Evolutionary conservation across 2,888 invertebrate genomes (phyloP), one percentile per base, ranked within the genome.

Genomic region (Nebria brevicollis): DNA sequence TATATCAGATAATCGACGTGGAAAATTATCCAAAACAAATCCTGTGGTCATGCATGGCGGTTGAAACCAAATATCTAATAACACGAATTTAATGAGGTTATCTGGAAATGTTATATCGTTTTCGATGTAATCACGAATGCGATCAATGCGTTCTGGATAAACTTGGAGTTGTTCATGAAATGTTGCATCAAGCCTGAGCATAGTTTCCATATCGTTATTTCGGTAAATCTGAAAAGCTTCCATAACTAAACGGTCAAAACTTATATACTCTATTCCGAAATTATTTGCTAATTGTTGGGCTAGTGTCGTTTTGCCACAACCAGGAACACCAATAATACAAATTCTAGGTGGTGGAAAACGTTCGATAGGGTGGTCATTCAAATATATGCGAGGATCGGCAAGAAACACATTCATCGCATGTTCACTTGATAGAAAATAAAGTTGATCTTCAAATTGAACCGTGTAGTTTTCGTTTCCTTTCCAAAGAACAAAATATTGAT

Each of bases 21-120:
- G 94, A 88, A 92, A 94, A 77, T 92, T 92, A 86, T 93, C 93
- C 66, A 94, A 86, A 66, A 93, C 89, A 85, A 93, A 89, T 5
- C 93, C 93, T 20, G 87, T 88, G 4, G 86, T 85, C 25, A 86
- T 87, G 85, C 89, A 91, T 0, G 93, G 92, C 75, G 90, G 86
- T 75, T 90, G 86, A 85, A 90, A 91, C 93, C 93, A 93, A 42
- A 91, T 87, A 43, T 87, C 89, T 41, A 87, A 87, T 43, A 92
- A 84, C 64, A 91, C 84, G 84, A 89, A 89, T 81, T 89, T 88
- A 84, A 91, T 86, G 15, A 92, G 86, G 26, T 86, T 83, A 0
- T 90, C 85, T 10, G 91, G 86, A 26, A 93, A 85, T n/a, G 90
- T 88, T 20, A 88, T 83, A 20, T 91, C 91, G 72, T 87, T 87